A percentile compares a stretch with the other conserved stretches of the same genome.
Conservation (phyloP, 2,797 vertebrate species). For the Chelon auratus region DNA sequence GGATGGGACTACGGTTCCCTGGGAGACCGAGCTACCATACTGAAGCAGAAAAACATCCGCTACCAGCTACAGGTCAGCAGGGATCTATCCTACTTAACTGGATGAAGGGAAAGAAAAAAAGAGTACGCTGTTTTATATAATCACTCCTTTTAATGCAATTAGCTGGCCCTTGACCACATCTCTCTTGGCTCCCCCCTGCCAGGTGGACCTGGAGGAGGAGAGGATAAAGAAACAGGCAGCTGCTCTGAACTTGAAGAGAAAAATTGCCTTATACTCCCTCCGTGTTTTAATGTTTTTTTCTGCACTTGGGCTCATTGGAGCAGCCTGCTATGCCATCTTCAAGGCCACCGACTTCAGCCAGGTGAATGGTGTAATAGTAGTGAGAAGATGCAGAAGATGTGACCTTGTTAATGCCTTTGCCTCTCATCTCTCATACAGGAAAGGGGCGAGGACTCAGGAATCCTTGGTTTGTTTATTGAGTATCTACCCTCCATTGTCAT, state of each 20-base stretch:
- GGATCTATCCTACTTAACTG: slow-evolving; percentile 24
- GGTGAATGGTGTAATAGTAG: slow-evolving; percentile 56
- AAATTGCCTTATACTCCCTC: slow-evolving; percentile 72
- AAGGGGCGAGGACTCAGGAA: background rate
- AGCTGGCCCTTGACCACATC: background rate
- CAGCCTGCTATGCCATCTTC: slow-evolving; percentile 83
- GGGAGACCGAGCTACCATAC: slow-evolving; percentile 76
- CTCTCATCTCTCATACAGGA: slow-evolving; percentile 51
- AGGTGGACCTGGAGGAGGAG: slow-evolving; percentile 92
- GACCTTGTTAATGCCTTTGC: background rate
- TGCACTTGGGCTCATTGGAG: slow-evolving; percentile 77
- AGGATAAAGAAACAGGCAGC: slow-evolving; percentile 72
- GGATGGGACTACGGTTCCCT: slow-evolving; percentile 90
- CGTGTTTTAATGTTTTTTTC: slow-evolving; percentile 79
- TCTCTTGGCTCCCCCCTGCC: slow-evolving; percentile 25
- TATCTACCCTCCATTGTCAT: slow-evolving; percentile 92
- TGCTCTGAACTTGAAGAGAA: slow-evolving; percentile 77
- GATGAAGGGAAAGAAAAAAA: background rate
- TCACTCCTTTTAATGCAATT: background rate
- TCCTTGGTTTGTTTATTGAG: slow-evolving; percentile 81
- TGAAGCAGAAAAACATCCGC: slow-evolving; percentile 87
- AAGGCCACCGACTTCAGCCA: slow-evolving; percentile 81
- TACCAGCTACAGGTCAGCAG: slow-evolving; percentile 88
- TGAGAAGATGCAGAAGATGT: background rate
- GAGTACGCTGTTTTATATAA: background rate